Conservation (phyloP, 2,888 invertebrate species). For the Epsilonema sp. region DNA sequence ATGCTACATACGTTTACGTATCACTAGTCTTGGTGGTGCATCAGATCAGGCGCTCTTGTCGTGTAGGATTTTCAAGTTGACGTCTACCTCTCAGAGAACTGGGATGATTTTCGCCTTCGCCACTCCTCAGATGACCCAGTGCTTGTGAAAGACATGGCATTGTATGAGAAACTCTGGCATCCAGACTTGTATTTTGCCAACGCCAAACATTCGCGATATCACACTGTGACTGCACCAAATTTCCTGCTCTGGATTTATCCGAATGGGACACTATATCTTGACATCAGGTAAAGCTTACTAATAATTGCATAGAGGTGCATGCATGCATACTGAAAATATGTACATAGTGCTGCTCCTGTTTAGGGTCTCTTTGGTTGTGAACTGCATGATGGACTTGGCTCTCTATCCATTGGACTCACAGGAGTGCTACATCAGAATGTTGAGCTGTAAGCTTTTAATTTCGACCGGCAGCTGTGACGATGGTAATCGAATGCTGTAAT, state of each 20-base stretch:
- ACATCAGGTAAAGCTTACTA: slow-evolving; percentile 11
- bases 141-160: slow-evolving; percentile 7
- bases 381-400: slow-evolving; percentile 38
- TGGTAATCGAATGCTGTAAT: too few species aligned
- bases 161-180: slow-evolving; percentile 14
- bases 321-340: too few species aligned
- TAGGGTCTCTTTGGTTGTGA: slow-evolving; percentile 36
- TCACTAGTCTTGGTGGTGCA: too few species aligned
- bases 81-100: slow-evolving; percentile 1
- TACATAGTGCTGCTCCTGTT: too few species aligned
- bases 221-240: slow-evolving; percentile 15
- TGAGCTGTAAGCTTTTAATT: slow-evolving; percentile 32
- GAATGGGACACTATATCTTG: slow-evolving; percentile 16
- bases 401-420: slow-evolving; percentile 36
- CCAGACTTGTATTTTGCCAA: slow-evolving; percentile 11
- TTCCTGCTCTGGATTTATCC: slow-evolving; percentile 16
- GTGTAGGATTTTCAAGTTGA: slow-evolving; percentile 7
- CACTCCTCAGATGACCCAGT: background rate
- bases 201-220: slow-evolving; percentile 15
- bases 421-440: slow-evolving; percentile 36
- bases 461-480: background rate
- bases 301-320: background rate
- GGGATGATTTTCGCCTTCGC: background rate
- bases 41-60: too few species aligned
- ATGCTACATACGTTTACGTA: too few species aligned